Conservation (phyloP, 2,797 vertebrate genomes). For the Ara ararauna region DNA sequence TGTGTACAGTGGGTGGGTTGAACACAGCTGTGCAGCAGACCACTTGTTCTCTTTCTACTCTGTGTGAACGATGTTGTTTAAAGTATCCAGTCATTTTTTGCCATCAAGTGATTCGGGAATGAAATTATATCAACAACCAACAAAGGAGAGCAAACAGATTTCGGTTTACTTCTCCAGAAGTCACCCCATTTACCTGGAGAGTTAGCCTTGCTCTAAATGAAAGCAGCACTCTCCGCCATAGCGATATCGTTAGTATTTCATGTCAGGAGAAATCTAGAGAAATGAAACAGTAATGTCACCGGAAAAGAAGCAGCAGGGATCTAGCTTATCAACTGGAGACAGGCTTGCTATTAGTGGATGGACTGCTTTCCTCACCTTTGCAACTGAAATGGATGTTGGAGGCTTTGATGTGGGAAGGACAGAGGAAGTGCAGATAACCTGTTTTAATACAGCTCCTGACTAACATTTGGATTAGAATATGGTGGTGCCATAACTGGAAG, state of each 20-base stretch:
- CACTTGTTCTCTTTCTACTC: constrained; percentile 23
- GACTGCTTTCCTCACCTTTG: neutral
- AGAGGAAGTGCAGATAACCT: neutral
- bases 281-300: constrained; percentile 28
- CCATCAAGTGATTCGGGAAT: constrained; percentile 38
- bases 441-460: neutral
- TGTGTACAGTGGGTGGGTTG: constrained; percentile 30
- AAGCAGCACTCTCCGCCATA: neutral
- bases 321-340: neutral
- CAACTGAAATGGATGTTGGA: neutral
- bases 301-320: constrained; percentile 33
- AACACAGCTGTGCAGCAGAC: constrained; percentile 64
- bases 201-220: neutral
- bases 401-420: accelerated
- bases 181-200: constrained; percentile 31
- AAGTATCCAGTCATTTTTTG: constrained; percentile 49
- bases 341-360: neutral
- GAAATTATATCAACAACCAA: constrained; percentile 29
- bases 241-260: neutral
- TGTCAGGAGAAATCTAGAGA: neutral
- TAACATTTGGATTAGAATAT: neutral
- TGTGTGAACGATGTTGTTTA: neutral
- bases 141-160: neutral
- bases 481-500: neutral
- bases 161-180: neutral